These are phyloP conservation scores for Emydoidea blandingii DNA, from an alignment of 2,797 vertebrate genomes.

Conservation along the genomic window DNA sequence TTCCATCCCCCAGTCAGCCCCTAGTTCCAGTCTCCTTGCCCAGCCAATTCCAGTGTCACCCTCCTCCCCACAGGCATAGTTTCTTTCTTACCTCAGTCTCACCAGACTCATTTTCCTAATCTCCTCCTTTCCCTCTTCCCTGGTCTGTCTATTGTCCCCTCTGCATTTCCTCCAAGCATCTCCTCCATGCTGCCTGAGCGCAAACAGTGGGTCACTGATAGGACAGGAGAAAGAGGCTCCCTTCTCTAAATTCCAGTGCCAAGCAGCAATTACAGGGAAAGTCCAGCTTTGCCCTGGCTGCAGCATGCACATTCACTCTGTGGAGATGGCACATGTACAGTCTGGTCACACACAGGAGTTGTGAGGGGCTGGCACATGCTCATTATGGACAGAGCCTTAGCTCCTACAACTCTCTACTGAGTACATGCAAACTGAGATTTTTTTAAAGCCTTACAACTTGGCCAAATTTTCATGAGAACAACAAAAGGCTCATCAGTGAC, in stretches of 20 bases:
- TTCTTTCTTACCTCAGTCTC: background rate
- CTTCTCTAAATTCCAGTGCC: background rate
- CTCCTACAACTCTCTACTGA: background rate
- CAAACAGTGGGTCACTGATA: background rate
- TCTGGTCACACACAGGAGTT: background rate
- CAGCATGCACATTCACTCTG: background rate
- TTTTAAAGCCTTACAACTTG: background rate
- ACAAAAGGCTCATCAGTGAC: background rate
- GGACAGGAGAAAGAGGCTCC: background rate
- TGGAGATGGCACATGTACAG: background rate
- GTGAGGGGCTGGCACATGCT: background rate
- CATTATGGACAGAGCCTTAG: background rate
- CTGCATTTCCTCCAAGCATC: background rate
- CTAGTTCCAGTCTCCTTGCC: background rate
- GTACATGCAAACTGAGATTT: background rate
- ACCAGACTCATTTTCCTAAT: background rate
- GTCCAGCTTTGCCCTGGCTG: background rate
- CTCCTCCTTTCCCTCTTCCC: background rate
- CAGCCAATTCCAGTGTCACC: background rate
- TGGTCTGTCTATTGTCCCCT: rapidly evolving
- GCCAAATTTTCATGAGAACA: background rate
- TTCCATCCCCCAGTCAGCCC: background rate
- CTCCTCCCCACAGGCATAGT: background rate
- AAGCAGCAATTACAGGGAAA: background rate
- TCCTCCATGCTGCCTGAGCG: background rate